phyloP scores from a whole-genome alignment of 2,888 invertebrate species.

The Folsomia candida region DNA sequence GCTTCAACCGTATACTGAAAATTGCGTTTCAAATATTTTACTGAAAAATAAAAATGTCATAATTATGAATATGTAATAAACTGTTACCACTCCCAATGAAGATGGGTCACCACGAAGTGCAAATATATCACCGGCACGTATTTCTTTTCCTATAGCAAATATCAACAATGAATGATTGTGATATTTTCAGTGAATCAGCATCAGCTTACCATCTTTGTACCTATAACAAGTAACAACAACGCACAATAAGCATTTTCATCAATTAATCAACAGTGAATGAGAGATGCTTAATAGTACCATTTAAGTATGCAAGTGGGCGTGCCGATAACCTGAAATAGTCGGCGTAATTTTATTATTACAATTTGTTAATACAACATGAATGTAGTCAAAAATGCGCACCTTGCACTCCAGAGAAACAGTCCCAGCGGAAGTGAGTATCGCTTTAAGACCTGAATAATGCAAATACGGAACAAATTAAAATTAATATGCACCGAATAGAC shows the following conservation, averaged over 20 bases:
- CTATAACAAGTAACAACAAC: too few relatives aligned
- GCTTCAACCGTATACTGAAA: conserved; percentile 89
- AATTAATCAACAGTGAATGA: too few relatives aligned
- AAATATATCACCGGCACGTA: conserved; percentile 85
- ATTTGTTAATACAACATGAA: not conserved
- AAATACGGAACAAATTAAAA: too few relatives aligned
- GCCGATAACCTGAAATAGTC: conserved; percentile 66
- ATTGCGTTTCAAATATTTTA: too few relatives aligned
- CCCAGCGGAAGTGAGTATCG: conserved; percentile 79
- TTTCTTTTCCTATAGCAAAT: too few relatives aligned
- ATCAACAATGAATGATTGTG: too few relatives aligned
- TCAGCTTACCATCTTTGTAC: conserved; percentile 79
- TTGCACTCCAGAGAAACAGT: conserved; percentile 89
- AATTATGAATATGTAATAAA: not conserved
- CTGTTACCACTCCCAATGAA: conserved; percentile 63
- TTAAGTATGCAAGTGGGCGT: conserved; percentile 77
- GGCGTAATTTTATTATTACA: not conserved
- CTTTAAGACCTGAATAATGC: too few relatives aligned
- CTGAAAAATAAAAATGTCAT: too few relatives aligned
- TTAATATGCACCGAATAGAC: too few relatives aligned
- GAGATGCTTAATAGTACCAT: too few relatives aligned
- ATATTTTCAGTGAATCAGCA: too few relatives aligned
- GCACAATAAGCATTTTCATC: too few relatives aligned
- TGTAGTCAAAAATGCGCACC: conserved; percentile 50
- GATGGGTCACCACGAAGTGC: conserved; percentile 83